Base-by-base conservation (phyloP, 2,888 invertebrate genomes). In the Luperina testacea region DNA sequence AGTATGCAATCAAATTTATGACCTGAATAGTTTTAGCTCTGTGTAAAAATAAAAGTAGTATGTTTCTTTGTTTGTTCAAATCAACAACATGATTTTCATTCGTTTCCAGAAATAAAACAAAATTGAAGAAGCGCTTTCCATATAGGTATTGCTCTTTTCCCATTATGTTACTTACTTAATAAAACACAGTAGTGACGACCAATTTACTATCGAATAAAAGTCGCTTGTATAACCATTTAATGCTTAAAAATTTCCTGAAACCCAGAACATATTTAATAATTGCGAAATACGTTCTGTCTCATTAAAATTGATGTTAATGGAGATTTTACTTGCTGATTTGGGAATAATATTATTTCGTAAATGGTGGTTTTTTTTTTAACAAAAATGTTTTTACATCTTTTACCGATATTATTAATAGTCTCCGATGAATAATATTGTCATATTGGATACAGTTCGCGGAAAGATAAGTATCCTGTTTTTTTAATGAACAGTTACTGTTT, bases 241-340 rank as follows among this genome's bases (percentile, higher is more conserved):
- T 42, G 13, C n/a, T 59, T 81, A 61, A 11, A 67, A 53, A 27
- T 38, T 42, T 53, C 24, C 70, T 45, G 70, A n/a, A 51, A 61
- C 0, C 1, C 57, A 24, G 17, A 53, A 67, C 45, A 70, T 74
- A 63, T 81, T 81, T 76, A 38, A 76, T 80, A 27, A 81, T 61
- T 57, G 27, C 38, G n/a, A 57, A 79, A 61, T 76, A 67, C 61
- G 61, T 67, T 70, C 42, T 48, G 53, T 77, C 77, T 82, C 71
- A 82, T 82, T 81, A 81, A 71, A 70, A 82, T 77, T 61, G 48
- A 81, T 67, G 82, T 63, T 63, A 67, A 71, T 72, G 77, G 53
- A 38, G 45, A 68, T 76, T 76, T 57, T 63, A 63, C 53, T 69
- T 48, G 61, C 61, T 71, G 77, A 48, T 77, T 61, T 48, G 48